Conservation (phyloP, 2,797 vertebrate species). For the Nannoperca australis region DNA sequence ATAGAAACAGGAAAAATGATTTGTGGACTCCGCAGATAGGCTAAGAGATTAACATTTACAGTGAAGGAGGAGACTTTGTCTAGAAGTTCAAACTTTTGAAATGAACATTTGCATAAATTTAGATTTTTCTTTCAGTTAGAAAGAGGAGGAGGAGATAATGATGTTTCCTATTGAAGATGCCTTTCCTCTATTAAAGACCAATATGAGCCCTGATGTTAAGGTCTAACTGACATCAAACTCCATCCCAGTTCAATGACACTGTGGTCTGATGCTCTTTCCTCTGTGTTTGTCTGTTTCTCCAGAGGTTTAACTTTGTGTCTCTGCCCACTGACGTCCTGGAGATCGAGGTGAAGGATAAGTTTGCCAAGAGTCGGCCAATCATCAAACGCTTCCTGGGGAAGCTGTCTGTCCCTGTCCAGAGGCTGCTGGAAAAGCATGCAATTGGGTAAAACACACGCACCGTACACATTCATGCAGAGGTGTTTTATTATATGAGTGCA, state of each 20-base stretch:
- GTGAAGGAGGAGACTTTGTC: no score
- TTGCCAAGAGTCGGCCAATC: conserved; percentile 97
- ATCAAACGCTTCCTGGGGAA: conserved; percentile 98
- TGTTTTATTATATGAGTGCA: conserved; percentile 4
- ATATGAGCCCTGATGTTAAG: neutral
- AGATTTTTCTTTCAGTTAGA: neutral
- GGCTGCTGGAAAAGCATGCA: conserved; percentile 96
- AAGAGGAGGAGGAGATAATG: neutral
- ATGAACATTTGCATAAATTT: neutral
- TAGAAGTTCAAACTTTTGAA: no score
- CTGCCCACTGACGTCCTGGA: conserved; percentile 98
- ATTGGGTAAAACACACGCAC: conserved; percentile 89
- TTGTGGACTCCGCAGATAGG: neutral
- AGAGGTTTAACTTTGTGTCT: conserved; percentile 97
- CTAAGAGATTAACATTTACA: no score
- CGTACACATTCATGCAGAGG: neutral
- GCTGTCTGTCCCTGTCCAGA: conserved; percentile 95
- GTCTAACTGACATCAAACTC: neutral
- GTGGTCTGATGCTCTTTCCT: neutral
- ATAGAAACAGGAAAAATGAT: neutral
- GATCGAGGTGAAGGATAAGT: conserved; percentile 99
- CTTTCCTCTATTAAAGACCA: neutral
- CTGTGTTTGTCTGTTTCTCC: conserved; percentile 59
- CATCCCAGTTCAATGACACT: neutral
- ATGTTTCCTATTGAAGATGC: no score